phyloP scores from a whole-genome alignment of 2,888 invertebrate genomes.

The Noctua janthina region DNA sequence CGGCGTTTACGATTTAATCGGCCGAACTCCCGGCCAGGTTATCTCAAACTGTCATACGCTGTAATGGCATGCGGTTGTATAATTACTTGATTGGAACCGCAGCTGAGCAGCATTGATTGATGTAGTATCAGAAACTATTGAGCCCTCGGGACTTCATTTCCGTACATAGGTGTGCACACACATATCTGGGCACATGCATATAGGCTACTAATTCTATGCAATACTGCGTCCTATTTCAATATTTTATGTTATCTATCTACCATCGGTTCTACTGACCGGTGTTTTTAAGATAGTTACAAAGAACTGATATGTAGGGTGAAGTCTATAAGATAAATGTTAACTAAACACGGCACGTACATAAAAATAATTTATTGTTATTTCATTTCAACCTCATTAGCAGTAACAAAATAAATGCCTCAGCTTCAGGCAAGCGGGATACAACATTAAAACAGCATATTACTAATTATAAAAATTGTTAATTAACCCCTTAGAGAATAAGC shows the following conservation, averaged over 20 bases:
- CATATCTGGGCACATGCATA: background rate
- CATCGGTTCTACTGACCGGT: background rate
- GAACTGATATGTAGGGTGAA: background rate
- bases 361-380: background rate
- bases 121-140: slow-evolving; percentile 36
- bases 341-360: background rate
- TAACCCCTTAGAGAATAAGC: slow-evolving; percentile 31
- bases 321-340: background rate
- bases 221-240: background rate
- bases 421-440: background rate
- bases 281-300: background rate
- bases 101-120: slow-evolving; percentile 38
- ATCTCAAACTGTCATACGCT: slow-evolving; percentile 40
- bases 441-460: slow-evolving; percentile 28
- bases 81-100: slow-evolving; percentile 48
- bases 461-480: slow-evolving; percentile 50
- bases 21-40: slow-evolving; percentile 33
- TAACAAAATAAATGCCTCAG: slow-evolving; percentile 13
- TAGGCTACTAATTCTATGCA: background rate
- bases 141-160: slow-evolving; percentile 30
- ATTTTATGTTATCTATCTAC: background rate
- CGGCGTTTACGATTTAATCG: slow-evolving; percentile 51
- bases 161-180: background rate
- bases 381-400: slow-evolving; percentile 18
- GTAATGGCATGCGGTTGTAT: slow-evolving; percentile 50